Conservation (phyloP, 2,888 invertebrate genomes). For the Cephus sareptanus region DNA sequence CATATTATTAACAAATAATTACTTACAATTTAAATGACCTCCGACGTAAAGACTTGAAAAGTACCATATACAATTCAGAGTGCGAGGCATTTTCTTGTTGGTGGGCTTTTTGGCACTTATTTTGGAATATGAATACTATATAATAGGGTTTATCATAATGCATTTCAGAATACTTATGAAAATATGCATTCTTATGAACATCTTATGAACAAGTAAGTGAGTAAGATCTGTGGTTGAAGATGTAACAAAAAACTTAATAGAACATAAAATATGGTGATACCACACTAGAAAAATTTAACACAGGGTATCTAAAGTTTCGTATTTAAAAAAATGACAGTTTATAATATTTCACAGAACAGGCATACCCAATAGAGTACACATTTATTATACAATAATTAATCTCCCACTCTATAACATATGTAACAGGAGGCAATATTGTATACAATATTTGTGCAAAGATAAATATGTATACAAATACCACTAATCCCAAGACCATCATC, state of each 20-base stretch:
- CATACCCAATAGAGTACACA: background rate
- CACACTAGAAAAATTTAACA: background rate
- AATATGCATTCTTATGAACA: background rate
- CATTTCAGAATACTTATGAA: background rate
- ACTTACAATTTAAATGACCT: slow-evolving; percentile 1
- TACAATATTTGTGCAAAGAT: background rate
- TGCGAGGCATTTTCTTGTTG: slow-evolving; percentile 11
- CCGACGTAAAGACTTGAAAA: background rate
- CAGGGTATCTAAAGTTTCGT: background rate
- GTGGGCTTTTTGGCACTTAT: background rate
- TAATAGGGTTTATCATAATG: background rate
- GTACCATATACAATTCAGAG: background rate
- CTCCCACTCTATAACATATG: background rate
- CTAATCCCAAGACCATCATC: background rate
- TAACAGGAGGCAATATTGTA: background rate
- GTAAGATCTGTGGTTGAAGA: background rate
- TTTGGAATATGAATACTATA: background rate
- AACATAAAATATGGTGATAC: background rate
- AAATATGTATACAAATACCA: background rate
- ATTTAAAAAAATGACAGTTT: background rate
- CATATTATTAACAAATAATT: background rate
- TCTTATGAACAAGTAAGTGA: background rate
- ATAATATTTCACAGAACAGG: background rate
- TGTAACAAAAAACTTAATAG: no score
- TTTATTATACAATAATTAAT: background rate